These are phyloP conservation scores for Haemorhous mexicanus DNA, from an alignment of 2,113 vertebrate species.

Conservation along the genomic window DNA sequence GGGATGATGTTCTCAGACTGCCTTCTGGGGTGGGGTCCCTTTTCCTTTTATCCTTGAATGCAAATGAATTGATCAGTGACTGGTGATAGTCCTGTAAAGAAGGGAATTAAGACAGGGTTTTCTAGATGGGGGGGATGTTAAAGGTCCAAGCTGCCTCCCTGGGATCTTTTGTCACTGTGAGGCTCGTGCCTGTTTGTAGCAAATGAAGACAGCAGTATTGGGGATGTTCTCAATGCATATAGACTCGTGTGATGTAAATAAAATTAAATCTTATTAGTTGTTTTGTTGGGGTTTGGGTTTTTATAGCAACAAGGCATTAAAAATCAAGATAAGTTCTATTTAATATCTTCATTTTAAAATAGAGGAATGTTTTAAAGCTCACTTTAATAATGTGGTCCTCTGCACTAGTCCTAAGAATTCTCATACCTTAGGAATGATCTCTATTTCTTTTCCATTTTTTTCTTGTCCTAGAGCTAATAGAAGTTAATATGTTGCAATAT, in stretches of 20 bases:
- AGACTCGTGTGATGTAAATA: neutral
- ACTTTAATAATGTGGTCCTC: neutral
- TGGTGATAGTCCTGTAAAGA: neutral
- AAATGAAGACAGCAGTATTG: neutral
- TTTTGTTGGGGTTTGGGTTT: neutral
- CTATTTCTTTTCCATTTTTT: neutral
- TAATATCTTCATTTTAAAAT: neutral
- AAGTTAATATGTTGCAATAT: neutral
- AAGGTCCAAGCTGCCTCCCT: neutral
- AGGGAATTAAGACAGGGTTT: neutral
- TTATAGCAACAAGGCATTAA: neutral
- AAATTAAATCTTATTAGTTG: neutral
- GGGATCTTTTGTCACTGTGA: neutral
- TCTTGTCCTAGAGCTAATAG: neutral
- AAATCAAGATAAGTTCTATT: neutral
- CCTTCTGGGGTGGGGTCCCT: neutral
- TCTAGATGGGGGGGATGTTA: neutral
- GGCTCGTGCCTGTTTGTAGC: neutral
- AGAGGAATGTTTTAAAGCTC: neutral
- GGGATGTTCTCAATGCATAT: neutral
- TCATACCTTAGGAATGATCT: neutral
- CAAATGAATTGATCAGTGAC: neutral
- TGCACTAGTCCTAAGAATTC: neutral
- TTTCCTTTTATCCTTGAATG: neutral
- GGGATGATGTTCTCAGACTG: neutral